Evolutionary conservation across 2,797 vertebrate genomes (phyloP).

Genomic region (Poecilia velifera): DNA sequence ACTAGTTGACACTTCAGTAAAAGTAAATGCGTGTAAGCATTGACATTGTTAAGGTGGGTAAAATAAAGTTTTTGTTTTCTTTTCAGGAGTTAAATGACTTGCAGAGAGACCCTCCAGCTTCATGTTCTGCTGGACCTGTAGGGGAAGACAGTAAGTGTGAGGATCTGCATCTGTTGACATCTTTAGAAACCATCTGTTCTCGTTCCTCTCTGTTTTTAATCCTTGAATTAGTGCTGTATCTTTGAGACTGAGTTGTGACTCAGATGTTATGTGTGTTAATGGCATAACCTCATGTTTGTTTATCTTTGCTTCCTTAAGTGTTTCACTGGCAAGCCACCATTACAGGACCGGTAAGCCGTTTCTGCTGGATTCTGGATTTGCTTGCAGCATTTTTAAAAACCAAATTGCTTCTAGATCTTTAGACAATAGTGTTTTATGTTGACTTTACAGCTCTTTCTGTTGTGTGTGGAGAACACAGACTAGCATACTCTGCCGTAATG

Average conservation of each 20-base stretch:
- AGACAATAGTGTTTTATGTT: constrained; percentile 75
- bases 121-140: constrained; percentile 82
- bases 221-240: background rate
- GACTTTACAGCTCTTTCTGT: constrained; percentile 57
- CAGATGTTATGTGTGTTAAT: background rate
- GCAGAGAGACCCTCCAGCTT: constrained; percentile 79
- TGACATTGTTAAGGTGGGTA: background rate
- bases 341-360: constrained; percentile 81
- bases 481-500: constrained; percentile 48
- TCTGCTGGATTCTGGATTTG: constrained; percentile 61
- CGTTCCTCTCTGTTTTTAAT: background rate
- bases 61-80: background rate
- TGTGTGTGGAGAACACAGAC: constrained; percentile 46
- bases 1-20: background rate
- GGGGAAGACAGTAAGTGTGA: constrained; percentile 79
- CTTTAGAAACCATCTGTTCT: background rate
- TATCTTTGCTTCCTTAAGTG: constrained; percentile 62
- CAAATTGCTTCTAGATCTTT: constrained; percentile 69
- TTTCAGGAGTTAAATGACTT: constrained; percentile 78
- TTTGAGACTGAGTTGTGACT: background rate
- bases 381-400: constrained; percentile 39
- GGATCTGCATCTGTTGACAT: background rate
- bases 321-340: constrained; percentile 85
- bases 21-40: background rate
- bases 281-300: constrained; percentile 15